Conservation (phyloP, 2,888 invertebrate genomes). For the Napeogenes inachia region DNA sequence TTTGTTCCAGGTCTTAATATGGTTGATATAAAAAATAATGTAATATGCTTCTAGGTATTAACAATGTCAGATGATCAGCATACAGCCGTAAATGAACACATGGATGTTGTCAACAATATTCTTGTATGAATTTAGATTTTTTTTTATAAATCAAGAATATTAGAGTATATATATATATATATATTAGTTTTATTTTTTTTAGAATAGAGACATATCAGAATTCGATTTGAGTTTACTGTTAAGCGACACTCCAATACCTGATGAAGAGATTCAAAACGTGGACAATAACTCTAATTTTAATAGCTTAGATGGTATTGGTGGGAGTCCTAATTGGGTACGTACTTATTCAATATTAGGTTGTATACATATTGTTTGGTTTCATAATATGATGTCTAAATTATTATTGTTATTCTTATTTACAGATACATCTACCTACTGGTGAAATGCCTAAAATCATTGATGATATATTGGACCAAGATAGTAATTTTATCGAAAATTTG, state of each 20-base stretch:
- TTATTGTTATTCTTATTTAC: not conserved
- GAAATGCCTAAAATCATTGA: not conserved
- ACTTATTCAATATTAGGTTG: not conserved
- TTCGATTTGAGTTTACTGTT: constrained; percentile 3
- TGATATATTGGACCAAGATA: not conserved
- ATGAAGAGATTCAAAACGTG: not conserved
- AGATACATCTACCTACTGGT: not conserved
- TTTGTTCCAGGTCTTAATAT: not conserved
- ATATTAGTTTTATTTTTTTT: no score
- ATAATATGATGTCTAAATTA: not conserved
- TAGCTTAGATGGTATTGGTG: not conserved
- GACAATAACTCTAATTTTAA: not conserved
- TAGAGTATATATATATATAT: no score
- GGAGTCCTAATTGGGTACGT: not conserved
- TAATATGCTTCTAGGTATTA: not conserved
- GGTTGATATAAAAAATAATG: not conserved
- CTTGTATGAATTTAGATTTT: not conserved
- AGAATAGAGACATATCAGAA: not conserved
- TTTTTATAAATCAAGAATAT: not conserved
- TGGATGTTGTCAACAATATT: not conserved
- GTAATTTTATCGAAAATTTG: not conserved
- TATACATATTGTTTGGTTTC: not conserved
- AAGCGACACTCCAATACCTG: not conserved
- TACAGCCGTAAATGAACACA: not conserved
- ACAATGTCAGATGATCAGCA: not conserved